Conservation (phyloP, 1,140 invertebrate species). For the Diuraphis noxia region DNA sequence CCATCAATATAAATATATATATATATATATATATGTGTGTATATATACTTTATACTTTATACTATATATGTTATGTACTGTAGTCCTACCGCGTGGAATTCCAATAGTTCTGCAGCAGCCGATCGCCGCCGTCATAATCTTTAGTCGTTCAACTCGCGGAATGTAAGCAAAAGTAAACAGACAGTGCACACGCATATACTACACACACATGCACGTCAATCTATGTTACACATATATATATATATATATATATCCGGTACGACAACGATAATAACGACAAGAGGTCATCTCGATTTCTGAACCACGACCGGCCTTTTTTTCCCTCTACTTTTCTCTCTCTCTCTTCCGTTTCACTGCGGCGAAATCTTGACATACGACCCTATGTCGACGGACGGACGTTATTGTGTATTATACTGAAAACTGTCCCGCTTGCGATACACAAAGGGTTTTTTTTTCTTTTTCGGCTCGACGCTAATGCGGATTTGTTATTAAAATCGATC, state of each 20-base stretch:
- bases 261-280: background rate
- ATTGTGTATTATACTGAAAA: background rate
- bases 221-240: background rate
- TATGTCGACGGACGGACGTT: background rate
- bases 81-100: background rate
- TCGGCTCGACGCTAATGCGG: background rate
- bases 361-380: background rate
- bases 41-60: too few relatives aligned
- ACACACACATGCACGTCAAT: background rate
- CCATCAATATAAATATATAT: background rate
- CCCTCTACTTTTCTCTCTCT: background rate
- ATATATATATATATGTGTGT: background rate
- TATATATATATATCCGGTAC: background rate
- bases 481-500: constrained; percentile 5
- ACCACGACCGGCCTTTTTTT: background rate
- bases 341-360: background rate
- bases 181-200: background rate
- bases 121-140: background rate
- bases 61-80: background rate
- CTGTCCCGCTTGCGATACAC: background rate
- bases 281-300: constrained; percentile 16
- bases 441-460: background rate
- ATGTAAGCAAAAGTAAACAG: constrained; percentile 5
- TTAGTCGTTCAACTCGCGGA: constrained; percentile 17
- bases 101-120: background rate